Percentiles rank a stretch among this genome's conserved stretches.
Conservation (phyloP, 2,888 invertebrate genomes). For the Aquatica leii region DNA sequence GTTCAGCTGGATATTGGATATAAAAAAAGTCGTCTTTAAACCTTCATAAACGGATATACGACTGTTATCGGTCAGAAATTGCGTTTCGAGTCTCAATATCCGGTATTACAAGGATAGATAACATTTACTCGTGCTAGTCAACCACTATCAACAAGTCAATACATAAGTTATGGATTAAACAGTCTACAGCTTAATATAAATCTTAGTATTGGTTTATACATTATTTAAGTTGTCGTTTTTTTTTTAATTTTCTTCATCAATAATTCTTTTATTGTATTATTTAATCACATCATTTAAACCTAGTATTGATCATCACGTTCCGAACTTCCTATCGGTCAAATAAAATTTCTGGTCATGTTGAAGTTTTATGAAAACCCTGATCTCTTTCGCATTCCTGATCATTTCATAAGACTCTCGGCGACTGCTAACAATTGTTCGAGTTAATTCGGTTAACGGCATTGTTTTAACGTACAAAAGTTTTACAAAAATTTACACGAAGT, state of each 20-base stretch:
- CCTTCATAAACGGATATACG: conserved; percentile 32
- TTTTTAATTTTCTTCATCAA: too few species aligned
- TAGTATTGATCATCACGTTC: conserved; percentile 4
- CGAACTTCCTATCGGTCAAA: conserved; percentile 3
- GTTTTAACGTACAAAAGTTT: too few species aligned
- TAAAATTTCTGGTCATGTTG: conserved; percentile 9
- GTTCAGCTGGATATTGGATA: conserved; percentile 27
- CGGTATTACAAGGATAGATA: conserved; percentile 19
- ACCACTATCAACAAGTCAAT: conserved; percentile 15
- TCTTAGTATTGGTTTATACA: too few species aligned
- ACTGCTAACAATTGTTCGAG: too few species aligned
- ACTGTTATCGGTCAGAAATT: conserved; percentile 32
- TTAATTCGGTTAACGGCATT: too few species aligned
- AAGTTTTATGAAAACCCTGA: conserved; percentile 1
- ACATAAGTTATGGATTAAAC: too few species aligned
- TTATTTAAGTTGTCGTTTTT: too few species aligned
- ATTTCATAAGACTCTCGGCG: too few species aligned
- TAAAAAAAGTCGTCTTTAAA: conserved; percentile 24
- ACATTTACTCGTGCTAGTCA: too few species aligned
- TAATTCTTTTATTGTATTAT: background rate
- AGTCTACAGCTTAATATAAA: too few species aligned
- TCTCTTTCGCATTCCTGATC: background rate
- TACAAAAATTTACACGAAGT: too few species aligned
- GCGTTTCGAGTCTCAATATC: conserved; percentile 24
- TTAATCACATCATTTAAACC: background rate